A percentile compares a stretch with the other conserved stretches of the same genome.
Evolutionary conservation across 2,113 vertebrate genomes (phyloP).

Genomic region (Girardinichthys multiradiatus): DNA sequence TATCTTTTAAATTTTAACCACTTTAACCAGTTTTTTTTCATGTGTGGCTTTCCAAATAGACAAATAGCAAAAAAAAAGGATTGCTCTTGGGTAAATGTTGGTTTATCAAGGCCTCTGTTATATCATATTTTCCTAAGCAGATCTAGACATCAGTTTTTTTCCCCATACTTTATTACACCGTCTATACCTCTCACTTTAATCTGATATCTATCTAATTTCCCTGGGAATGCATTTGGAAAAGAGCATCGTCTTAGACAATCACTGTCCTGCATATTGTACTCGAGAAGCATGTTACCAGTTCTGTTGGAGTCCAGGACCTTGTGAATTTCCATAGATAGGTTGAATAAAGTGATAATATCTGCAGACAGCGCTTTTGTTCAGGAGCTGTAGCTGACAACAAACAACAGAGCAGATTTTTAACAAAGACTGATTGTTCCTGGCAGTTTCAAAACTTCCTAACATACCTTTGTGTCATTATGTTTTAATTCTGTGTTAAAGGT

Average conservation of each 20-base stretch:
- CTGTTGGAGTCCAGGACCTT: slow-evolving; percentile 38
- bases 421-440: slow-evolving; percentile 67
- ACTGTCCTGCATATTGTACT: slow-evolving; percentile 41
- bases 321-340: slow-evolving; percentile 72
- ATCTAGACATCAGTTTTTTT: slow-evolving; percentile 47
- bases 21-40: slow-evolving; percentile 46
- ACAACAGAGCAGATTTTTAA: slow-evolving; percentile 16
- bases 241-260: slow-evolving; percentile 44
- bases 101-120: slow-evolving; percentile 45
- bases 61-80: slow-evolving; percentile 24
- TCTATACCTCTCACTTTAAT: slow-evolving; percentile 64
- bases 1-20: slow-evolving; percentile 25
- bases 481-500: slow-evolving; percentile 46
- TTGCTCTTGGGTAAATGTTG: slow-evolving; percentile 28
- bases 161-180: slow-evolving; percentile 55
- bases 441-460: slow-evolving; percentile 65
- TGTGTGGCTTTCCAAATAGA: slow-evolving; percentile 11
- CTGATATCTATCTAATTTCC: slow-evolving; percentile 56
- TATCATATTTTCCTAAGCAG: slow-evolving; percentile 59
- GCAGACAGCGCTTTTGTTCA: slow-evolving; percentile 44
- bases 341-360: slow-evolving; percentile 77
- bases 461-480: slow-evolving; percentile 39
- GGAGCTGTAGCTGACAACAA: slow-evolving; percentile 53
- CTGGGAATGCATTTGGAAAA: slow-evolving; percentile 42
- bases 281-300: slow-evolving; percentile 37